Conservation (phyloP, 2,888 invertebrate species). For the Belgica antarctica region DNA sequence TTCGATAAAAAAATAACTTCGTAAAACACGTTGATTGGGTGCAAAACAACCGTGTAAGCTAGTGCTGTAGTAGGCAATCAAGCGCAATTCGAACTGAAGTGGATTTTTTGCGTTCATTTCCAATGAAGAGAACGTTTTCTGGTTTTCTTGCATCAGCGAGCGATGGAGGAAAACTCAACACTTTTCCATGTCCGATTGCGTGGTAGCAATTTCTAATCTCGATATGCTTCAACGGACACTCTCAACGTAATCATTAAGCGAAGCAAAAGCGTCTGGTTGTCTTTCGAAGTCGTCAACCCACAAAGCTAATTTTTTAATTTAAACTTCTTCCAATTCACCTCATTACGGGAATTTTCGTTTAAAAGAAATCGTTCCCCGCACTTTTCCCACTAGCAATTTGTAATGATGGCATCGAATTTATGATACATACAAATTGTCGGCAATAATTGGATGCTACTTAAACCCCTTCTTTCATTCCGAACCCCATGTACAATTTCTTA, state of each 20-base stretch:
- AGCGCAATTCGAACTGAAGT: neutral
- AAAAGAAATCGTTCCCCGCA: neutral
- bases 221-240: slow-evolving; percentile 19
- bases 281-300: neutral
- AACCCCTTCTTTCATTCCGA: neutral
- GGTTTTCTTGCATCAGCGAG: too few relatives aligned
- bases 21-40: slow-evolving; percentile 12
- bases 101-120: neutral
- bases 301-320: slow-evolving; percentile 8
- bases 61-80: neutral
- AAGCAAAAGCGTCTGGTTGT: neutral
- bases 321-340: neutral
- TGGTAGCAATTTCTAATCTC: slow-evolving; percentile 38
- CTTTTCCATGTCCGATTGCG: neutral
- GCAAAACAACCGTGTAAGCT: neutral
- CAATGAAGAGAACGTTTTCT: neutral
- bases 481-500: neutral
- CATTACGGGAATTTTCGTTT: neutral
- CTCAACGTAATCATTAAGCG: neutral
- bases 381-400: neutral
- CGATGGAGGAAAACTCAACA: slow-evolving; percentile 22
- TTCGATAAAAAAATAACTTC: neutral
- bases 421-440: neutral
- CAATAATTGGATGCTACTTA: slow-evolving; percentile 4
- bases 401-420: neutral